Conservation (phyloP, 2,113 vertebrate genomes). For the Lophochroa leadbeateri region DNA sequence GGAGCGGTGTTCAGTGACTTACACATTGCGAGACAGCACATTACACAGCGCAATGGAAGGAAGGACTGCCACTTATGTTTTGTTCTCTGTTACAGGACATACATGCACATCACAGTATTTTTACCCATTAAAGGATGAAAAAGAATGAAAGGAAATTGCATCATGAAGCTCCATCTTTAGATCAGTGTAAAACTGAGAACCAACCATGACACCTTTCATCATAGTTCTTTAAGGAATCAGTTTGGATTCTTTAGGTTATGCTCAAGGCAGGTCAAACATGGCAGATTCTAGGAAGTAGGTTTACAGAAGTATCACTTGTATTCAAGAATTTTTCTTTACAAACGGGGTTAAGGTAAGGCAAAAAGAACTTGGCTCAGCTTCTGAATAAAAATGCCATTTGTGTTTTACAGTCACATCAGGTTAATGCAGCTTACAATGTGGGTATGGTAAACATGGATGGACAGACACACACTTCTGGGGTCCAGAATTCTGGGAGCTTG, state of each 20-base stretch:
- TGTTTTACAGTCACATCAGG: neutral
- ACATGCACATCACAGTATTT: neutral
- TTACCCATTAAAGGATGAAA: neutral
- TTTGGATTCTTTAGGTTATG: neutral
- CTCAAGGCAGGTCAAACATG: neutral
- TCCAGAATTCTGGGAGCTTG: neutral
- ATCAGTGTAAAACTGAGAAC: neutral
- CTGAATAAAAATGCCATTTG: accelerated
- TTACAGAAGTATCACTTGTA: neutral
- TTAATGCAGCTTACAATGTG: neutral
- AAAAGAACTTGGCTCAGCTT: neutral
- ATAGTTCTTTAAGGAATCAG: neutral
- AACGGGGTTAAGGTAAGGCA: neutral
- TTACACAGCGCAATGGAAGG: neutral
- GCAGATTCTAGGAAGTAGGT: neutral
- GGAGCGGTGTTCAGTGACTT: neutral
- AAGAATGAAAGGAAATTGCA: neutral
- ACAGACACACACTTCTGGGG: neutral
- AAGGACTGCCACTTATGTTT: neutral
- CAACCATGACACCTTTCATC: neutral
- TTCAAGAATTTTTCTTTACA: neutral
- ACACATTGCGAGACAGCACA: neutral
- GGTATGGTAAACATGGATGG: neutral
- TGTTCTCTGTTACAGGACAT: neutral
- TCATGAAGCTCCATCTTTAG: neutral